Evolutionary conservation across 1,140 invertebrate genomes (phyloP).

Genomic region (Drosophila biarmipes): DNA sequence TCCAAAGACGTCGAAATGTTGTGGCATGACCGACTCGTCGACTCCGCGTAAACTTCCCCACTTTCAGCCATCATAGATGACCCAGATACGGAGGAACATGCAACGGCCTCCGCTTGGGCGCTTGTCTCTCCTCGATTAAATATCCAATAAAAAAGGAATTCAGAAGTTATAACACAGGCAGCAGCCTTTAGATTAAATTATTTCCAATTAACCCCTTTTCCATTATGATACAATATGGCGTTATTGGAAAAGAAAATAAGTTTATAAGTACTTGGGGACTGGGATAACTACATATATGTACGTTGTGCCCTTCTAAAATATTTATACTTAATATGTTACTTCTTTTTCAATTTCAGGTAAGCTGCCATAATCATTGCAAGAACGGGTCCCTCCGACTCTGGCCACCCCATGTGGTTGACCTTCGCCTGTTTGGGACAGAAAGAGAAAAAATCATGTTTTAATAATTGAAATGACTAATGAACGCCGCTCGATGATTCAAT

Average conservation of each 20-base stretch:
- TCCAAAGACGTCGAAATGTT: neutral
- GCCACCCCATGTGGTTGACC: conserved; percentile 8
- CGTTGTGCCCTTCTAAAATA: neutral
- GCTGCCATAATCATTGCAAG: conserved; percentile 18
- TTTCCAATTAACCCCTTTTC: conserved; percentile 48
- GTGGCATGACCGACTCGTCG: neutral
- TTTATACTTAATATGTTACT: neutral
- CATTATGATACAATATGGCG: neutral
- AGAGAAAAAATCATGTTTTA: conserved; percentile 4
- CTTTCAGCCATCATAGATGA: conserved; percentile 42
- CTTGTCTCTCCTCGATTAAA: conserved; percentile 70
- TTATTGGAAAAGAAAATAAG: neutral
- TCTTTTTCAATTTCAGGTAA: conserved; percentile 48
- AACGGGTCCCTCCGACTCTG: neutral
- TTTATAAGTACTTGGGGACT: neutral
- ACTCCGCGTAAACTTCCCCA: conserved; percentile 55
- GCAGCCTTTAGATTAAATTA: conserved; percentile 56
- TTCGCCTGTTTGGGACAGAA: conserved; percentile 8
- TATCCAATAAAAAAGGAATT: conserved; percentile 55
- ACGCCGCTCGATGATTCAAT: conserved; percentile 29
- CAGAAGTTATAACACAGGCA: conserved; percentile 22
- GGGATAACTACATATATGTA: neutral
- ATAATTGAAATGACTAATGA: conserved; percentile 42
- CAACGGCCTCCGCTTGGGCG: conserved; percentile 19
- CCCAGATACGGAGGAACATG: conserved; percentile 54